phyloP scores from a whole-genome alignment of 2,888 invertebrate species.

The Orthosia incerta region DNA sequence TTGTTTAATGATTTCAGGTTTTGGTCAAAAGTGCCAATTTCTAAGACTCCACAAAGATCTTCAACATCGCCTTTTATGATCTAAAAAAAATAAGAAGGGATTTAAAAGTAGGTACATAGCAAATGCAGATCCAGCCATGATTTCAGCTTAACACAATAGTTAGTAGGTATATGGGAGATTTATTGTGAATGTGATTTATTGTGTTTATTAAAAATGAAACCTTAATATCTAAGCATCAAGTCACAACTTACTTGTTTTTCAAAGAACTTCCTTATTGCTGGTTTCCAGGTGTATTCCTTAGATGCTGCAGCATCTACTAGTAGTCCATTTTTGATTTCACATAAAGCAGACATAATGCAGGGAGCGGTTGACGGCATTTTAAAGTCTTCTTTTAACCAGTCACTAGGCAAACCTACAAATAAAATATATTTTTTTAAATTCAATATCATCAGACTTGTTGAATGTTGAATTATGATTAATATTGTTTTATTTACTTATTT shows the following conservation, averaged over 20 bases:
- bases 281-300: slow-evolving; percentile 96
- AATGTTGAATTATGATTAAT: no score
- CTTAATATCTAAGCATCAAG: not conserved
- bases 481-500: not conserved
- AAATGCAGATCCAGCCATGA: not conserved
- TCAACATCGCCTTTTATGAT: slow-evolving; percentile 94
- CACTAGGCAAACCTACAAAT: slow-evolving; percentile 92
- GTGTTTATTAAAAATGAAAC: not conserved
- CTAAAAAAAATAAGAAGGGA: slow-evolving; percentile 74
- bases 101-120: not conserved
- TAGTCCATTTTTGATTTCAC: slow-evolving; percentile 95
- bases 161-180: not conserved
- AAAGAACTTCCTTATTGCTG: slow-evolving; percentile 94
- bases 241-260: slow-evolving; percentile 91
- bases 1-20: slow-evolving; percentile 96
- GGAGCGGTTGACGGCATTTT: slow-evolving; percentile 92
- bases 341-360: slow-evolving; percentile 96
- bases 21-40: slow-evolving; percentile 94
- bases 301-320: slow-evolving; percentile 97
- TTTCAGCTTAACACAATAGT: not conserved
- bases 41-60: slow-evolving; percentile 93
- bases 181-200: not conserved
- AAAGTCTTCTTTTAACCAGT: slow-evolving; percentile 92
- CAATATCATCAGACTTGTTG: no score
- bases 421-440: not conserved